Percentiles rank a stretch among this genome's conserved stretches.
Conservation (phyloP, 2,797 vertebrate genomes). For the Alca torda region DNA sequence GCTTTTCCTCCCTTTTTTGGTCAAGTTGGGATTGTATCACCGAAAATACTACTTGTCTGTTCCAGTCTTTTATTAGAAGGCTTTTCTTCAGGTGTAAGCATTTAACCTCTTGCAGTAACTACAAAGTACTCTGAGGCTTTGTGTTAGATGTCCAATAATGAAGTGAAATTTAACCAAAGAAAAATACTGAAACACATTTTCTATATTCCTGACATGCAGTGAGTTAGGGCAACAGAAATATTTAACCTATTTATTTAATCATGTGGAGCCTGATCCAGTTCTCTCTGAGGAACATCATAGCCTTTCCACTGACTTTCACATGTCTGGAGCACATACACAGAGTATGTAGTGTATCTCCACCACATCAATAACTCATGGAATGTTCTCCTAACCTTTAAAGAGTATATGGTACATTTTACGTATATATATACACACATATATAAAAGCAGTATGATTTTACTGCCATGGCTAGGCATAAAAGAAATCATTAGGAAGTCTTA, state of each 20-base stretch:
- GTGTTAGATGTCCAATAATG: neutral
- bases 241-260: neutral
- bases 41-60: neutral
- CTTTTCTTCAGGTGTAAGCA: neutral
- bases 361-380: slow-evolving; percentile 11
- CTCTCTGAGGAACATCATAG: neutral
- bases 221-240: neutral
- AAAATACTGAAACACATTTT: neutral
- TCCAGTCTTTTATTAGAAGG: neutral
- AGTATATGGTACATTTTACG: neutral
- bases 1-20: neutral
- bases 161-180: neutral
- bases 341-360: neutral
- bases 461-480: slow-evolving; percentile 40
- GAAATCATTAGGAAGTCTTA: slow-evolving; percentile 22
- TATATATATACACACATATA: neutral
- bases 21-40: neutral
- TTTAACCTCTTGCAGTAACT: neutral
- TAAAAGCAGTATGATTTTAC: slow-evolving; percentile 1
- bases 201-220: neutral
- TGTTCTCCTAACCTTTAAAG: neutral
- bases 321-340: neutral
- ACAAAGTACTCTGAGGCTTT: neutral
- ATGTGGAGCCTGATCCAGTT: neutral
- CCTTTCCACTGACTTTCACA: neutral